Base-by-base conservation (phyloP, 2,797 vertebrate species). In the Chrosomus eos region DNA sequence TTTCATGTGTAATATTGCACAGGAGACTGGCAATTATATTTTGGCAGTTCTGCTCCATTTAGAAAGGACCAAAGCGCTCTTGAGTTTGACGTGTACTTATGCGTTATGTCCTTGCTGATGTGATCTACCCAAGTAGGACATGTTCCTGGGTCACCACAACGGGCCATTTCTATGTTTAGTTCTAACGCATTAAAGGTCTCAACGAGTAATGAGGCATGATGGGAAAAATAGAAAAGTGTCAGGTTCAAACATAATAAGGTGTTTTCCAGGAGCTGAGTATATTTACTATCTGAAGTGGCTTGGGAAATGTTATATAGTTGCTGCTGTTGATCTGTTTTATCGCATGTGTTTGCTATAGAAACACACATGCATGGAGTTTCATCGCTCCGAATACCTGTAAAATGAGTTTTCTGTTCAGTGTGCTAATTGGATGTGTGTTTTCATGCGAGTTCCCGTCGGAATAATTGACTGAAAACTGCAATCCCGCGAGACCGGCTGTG, bases 391-490 rank as follows among this genome's bases (percentile, higher is more conserved):
- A 77, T 19, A 60, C n/a, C 33, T 77, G 75, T 77, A 77, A 40
- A 60, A 77, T 3, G 16, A 88, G 92, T 92, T 87, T 79, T 82
- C 87, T 92, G 90, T 93, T 93, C 93, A 83, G 80, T 66, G 79
- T 90, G 81, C 79, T 91, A 91, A 93, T 89, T 91, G 87, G 82
- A 68, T 58, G 73, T 79, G 66, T 60, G 72, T 79, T 85, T 85
- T 81, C 36, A 71, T 33, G 89, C 79, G 73, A 80, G 78, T 85
- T 93, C 92, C 88, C 89, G 77, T 84, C 89, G 60, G 88, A 92
- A 91, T 91, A 90, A 93, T 94, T 93, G 92, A 89, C 88, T 85
- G 80, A 85, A 87, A 86, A 89, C 87, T 89, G 83, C 86, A 88
- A 73, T 53, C 92, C 86, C 90, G 28, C 58, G 91, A 90, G 90